A percentile compares a stretch with the other conserved stretches of the same genome.
phyloP scores from a whole-genome alignment of 2,113 vertebrate species.

The Psilopogon haemacephalus region DNA sequence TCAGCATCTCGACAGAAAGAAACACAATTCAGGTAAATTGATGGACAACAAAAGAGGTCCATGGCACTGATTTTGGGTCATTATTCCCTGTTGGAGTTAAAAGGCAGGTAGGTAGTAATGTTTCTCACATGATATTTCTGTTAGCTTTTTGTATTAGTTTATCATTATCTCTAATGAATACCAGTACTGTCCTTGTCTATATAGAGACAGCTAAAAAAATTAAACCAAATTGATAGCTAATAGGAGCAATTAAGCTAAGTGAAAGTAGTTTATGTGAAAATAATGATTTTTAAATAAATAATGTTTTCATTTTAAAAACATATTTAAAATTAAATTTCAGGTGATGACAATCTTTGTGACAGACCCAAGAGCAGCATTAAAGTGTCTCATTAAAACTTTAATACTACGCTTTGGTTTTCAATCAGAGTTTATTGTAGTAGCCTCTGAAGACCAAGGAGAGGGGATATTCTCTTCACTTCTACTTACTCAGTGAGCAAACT shows the following conservation, averaged over 20 bases:
- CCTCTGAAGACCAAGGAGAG: neutral
- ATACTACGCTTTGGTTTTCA: neutral
- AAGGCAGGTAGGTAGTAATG: neutral
- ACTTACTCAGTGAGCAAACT: neutral
- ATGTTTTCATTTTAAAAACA: neutral
- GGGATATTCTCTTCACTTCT: conserved; percentile 5
- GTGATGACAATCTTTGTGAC: neutral
- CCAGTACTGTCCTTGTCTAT: neutral
- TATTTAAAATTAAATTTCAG: neutral
- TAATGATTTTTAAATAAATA: neutral
- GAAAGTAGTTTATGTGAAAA: neutral
- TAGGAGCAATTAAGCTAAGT: neutral
- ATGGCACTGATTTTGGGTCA: neutral
- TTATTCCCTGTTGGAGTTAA: neutral
- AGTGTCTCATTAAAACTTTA: neutral
- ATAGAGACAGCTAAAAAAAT: neutral
- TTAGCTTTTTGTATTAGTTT: neutral
- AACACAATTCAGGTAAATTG: neutral
- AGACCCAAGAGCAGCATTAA: neutral
- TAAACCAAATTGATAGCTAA: neutral
- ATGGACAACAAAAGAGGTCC: neutral
- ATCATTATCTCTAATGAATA: neutral
- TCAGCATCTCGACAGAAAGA: neutral
- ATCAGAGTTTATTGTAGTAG: conserved; percentile 13
- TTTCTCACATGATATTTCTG: neutral